Conservation (phyloP, 2,113 vertebrate species). For the Oreochromis spilurus region DNA sequence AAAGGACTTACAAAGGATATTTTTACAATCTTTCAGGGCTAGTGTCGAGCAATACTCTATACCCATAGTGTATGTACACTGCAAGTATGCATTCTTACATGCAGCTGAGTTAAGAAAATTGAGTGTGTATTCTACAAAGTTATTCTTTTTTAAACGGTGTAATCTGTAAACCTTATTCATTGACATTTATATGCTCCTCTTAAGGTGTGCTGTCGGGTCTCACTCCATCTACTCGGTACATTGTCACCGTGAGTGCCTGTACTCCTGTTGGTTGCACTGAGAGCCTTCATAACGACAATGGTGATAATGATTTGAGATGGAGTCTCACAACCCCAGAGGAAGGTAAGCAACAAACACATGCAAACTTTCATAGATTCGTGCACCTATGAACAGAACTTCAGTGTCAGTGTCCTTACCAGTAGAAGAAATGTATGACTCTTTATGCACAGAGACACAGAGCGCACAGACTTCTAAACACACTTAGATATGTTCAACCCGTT, state of each 20-base stretch:
- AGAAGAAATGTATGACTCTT: not conserved
- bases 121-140: not conserved
- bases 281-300: conserved; percentile 62
- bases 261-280: conserved; percentile 83
- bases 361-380: not conserved
- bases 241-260: conserved; percentile 84
- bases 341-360: conserved; percentile 87
- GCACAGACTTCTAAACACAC: not conserved
- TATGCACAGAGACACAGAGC: not conserved
- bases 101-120: not conserved
- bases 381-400: not conserved
- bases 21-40: not conserved
- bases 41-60: not conserved
- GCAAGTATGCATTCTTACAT: not conserved
- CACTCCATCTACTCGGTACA: conserved; percentile 81
- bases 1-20: not conserved
- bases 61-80: not conserved
- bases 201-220: conserved; percentile 84
- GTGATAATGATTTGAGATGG: conserved; percentile 53
- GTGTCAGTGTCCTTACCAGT: not conserved
- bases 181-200: conserved; percentile 12
- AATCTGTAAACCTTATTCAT: not conserved
- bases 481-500: not conserved
- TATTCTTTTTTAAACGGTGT: not conserved
- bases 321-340: conserved; percentile 89